Evolutionary conservation across 2,888 invertebrate species (phyloP).

Genomic region (Serripes groenlandicus): DNA sequence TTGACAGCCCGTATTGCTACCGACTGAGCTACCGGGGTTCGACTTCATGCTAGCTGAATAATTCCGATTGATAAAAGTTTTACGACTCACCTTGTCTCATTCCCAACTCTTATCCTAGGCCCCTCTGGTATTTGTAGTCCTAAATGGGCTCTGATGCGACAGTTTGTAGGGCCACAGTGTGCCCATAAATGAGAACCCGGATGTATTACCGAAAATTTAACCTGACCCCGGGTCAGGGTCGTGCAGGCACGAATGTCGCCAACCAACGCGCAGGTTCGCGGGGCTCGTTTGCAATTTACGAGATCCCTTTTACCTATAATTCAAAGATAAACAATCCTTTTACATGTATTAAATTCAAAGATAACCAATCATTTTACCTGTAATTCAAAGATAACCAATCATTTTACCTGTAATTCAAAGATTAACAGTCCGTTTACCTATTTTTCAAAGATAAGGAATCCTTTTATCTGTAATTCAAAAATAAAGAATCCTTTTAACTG

Average conservation of each 20-base stretch:
- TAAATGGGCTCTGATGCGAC: slow-evolving; percentile 93
- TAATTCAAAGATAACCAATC: too few relatives aligned
- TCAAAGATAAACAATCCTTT: background rate
- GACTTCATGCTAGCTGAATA: too few relatives aligned
- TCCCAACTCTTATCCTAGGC: slow-evolving; percentile 91
- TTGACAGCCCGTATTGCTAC: too few relatives aligned
- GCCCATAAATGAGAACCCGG: slow-evolving; percentile 94
- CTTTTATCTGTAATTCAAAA: too few relatives aligned
- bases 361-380: too few relatives aligned
- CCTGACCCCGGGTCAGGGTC: slow-evolving; percentile 71
- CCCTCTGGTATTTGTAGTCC: slow-evolving; percentile 92
- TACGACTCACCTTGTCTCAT: slow-evolving; percentile 70
- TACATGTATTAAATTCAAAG: too few relatives aligned
- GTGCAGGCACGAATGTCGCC: slow-evolving; percentile 90
- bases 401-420: too few relatives aligned
- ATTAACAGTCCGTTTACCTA: too few relatives aligned
- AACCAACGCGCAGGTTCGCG: slow-evolving; percentile 92
- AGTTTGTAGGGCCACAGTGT: slow-evolving; percentile 96
- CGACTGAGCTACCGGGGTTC: too few relatives aligned
- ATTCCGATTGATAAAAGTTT: too few relatives aligned
- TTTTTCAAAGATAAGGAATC: too few relatives aligned
- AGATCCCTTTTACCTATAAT: slow-evolving; percentile 79
- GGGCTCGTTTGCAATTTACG: slow-evolving; percentile 90
- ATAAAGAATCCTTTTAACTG: too few relatives aligned
- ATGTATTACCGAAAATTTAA: slow-evolving; percentile 94